Evolutionary conservation across 2,888 invertebrate genomes (phyloP).

Genomic region (Pomacea canaliculata): DNA sequence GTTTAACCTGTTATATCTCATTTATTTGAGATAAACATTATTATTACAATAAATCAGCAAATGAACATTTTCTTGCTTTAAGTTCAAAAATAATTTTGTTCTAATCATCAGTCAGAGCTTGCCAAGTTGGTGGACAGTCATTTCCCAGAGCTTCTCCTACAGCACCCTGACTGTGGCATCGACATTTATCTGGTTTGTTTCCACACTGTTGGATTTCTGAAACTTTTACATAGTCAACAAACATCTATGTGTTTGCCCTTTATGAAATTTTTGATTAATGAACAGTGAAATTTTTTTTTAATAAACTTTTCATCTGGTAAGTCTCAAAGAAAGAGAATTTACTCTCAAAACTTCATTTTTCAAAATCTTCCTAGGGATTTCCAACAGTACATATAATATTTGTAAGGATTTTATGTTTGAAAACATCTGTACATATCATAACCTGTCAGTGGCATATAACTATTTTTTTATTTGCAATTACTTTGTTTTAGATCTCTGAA

Average conservation of each 20-base stretch:
- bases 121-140: conserved; percentile 55
- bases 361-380: no score
- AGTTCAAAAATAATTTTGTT: neutral
- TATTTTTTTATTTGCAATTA: no score
- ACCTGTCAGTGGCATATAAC: no score
- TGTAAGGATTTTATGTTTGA: no score
- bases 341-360: no score
- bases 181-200: conserved; percentile 53
- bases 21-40: neutral
- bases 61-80: neutral
- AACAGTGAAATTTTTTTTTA: no score
- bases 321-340: no score
- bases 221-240: neutral
- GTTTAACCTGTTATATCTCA: neutral
- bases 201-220: neutral
- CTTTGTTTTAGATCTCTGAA: no score
- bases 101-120: conserved; percentile 48
- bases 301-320: no score
- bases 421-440: no score
- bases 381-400: no score
- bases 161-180: conserved; percentile 57
- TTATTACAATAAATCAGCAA: neutral
- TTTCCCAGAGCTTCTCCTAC: conserved; percentile 60
- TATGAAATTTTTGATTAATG: neutral
- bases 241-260: neutral